Percentiles rank a stretch among this genome's conserved stretches.
Evolutionary conservation across 2,888 invertebrate genomes (phyloP).

Genomic region (Acanthosepion lycidas): DNA sequence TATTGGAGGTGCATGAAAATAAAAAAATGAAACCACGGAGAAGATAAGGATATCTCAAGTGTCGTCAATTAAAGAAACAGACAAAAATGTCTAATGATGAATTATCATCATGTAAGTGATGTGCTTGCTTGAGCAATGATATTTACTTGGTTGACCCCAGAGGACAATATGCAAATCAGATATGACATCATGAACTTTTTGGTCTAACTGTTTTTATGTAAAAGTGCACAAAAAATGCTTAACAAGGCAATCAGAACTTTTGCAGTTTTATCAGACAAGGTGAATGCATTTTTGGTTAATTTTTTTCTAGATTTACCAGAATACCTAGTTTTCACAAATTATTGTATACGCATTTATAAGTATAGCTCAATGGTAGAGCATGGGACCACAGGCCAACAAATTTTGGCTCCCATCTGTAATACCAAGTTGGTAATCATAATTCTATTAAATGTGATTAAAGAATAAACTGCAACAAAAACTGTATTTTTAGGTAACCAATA

Average conservation of each 20-base stretch:
- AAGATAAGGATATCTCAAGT: neutral
- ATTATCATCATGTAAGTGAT: neutral
- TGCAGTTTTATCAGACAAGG: neutral
- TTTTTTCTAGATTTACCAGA: neutral
- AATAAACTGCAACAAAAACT: too few species aligned
- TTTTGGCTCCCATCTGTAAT: too few species aligned
- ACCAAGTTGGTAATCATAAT: too few species aligned
- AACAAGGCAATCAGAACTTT: neutral
- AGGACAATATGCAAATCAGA: neutral
- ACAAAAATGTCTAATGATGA: neutral
- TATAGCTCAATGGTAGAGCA: too few species aligned
- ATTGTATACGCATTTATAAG: too few species aligned
- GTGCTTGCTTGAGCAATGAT: neutral
- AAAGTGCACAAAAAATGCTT: neutral
- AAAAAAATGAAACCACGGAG: neutral
- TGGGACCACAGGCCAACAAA: too few species aligned
- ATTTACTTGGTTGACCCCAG: neutral
- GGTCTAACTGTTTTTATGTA: neutral
- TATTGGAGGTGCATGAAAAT: neutral
- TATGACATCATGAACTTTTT: neutral
- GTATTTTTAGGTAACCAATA: too few species aligned
- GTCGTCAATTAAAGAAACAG: neutral
- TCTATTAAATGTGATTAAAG: too few species aligned
- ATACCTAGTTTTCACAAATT: neutral
- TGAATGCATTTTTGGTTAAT: neutral